phyloP scores from a whole-genome alignment of 2,888 invertebrate genomes.

The Noctua pronuba region DNA sequence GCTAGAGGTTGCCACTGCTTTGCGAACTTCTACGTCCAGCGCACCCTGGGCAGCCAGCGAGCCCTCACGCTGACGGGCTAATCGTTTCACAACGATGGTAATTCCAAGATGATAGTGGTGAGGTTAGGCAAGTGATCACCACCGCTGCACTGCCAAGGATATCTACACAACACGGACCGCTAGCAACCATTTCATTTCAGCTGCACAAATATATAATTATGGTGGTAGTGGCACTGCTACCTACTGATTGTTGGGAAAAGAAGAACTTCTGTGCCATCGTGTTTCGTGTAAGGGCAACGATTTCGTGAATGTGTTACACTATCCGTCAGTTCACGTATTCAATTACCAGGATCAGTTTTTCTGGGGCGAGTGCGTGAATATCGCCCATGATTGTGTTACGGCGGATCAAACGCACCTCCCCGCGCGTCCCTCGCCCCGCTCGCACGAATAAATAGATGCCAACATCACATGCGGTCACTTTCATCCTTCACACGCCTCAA shows the following conservation, averaged over 20 bases:
- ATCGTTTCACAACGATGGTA: too few species aligned
- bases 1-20: too few species aligned
- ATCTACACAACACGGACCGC: background rate
- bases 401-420: background rate
- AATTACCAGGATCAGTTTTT: conserved; percentile 48
- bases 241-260: background rate
- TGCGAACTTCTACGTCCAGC: too few species aligned
- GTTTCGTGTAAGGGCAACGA: background rate
- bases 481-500: conserved; percentile 22
- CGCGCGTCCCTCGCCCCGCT: background rate
- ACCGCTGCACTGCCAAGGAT: background rate
- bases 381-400: conserved; percentile 44
- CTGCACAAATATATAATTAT: background rate
- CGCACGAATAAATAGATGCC: conserved; percentile 24
- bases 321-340: conserved; percentile 38
- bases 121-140: background rate
- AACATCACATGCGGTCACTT: conserved; percentile 34
- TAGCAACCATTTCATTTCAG: background rate
- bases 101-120: background rate
- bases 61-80: too few species aligned
- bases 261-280: background rate
- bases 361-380: conserved; percentile 40
- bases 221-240: background rate
- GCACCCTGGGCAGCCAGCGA: too few species aligned
- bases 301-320: conserved; percentile 22